Base-by-base conservation (phyloP, 1,140 invertebrate species). In the Helicoverpa zea region DNA sequence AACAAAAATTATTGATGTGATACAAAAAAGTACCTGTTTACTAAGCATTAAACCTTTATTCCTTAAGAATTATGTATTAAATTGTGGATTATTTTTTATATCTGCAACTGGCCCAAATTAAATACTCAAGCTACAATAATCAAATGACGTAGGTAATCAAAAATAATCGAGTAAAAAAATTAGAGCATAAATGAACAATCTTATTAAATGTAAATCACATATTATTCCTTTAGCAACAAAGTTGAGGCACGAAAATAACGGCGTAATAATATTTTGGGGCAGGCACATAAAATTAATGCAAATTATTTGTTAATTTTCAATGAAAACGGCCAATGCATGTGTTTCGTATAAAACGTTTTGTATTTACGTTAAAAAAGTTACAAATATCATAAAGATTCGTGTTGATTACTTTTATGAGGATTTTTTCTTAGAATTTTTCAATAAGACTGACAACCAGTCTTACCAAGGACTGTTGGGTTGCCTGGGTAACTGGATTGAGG, bases 301-400 rank as follows among this genome's bases (percentile, higher is more conserved):
- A 68, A 68, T 49, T 49, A 51, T 68, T 68, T 68, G 64, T 68
- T 68, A 68, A 68, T 23, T 68, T 49, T 51, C 64, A 43, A 68
- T 49, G 43, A 68, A 68, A 51, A 23, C 64, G 43, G n/a, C 49
- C 35, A 10, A 66, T 47, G 43, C 43, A n/a, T n/a, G 35, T 49
- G 35, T 66, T 49, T 66, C 16, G 2, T 18, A 43, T 11, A 3
- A 49, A 47, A n/a, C 63, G 63, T 47, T 64, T 64, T 49, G 13
- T 43, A 11, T 66, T 66, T 66, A 18, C 63, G 63, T 43, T n/a
- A 66, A 68, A 68, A 68, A 49, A 49, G 10, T 49, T 23, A 49
- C 43, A 68, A 68, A 68, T 49, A 11, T 51, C 14, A 10, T 11
- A 49, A 49, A 68, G 11, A 68, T 18, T 49, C 43, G 64, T 49